Percentiles rank a stretch among this genome's conserved stretches.
phyloP scores from a whole-genome alignment of 2,888 invertebrate species.

The Hyalella azteca region DNA sequence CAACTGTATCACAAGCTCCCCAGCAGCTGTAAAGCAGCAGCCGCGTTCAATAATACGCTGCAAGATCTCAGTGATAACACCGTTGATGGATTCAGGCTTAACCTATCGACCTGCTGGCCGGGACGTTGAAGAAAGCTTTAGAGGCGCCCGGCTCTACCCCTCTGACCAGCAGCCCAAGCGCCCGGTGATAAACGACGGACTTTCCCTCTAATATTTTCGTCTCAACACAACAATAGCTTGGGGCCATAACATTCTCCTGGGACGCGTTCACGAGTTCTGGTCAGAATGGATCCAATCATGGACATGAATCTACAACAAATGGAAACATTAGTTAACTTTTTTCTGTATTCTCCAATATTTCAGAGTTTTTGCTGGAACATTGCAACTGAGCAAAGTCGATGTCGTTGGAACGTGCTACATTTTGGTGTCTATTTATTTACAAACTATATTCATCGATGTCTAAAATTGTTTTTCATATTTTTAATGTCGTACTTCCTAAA shows the following conservation, averaged over 20 bases:
- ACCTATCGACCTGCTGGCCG: constrained; percentile 29
- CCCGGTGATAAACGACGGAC: constrained; percentile 11
- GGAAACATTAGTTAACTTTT: neutral
- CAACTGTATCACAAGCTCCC: no score
- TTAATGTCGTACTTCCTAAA: no score
- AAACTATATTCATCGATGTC: no score
- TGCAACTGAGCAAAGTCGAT: no score
- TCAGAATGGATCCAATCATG: neutral
- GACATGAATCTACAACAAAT: neutral
- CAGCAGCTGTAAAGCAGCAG: no score
- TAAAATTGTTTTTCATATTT: no score
- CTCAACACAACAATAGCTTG: neutral
- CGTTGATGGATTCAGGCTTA: constrained; percentile 9
- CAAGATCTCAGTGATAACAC: constrained; percentile 5
- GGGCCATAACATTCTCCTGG: constrained; percentile 15
- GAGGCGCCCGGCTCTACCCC: neutral
- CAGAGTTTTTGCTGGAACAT: no score
- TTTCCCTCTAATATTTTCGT: constrained; percentile 10
- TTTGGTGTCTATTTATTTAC: no score
- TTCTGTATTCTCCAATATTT: no score
- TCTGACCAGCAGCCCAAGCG: neutral
- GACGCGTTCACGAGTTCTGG: neutral
- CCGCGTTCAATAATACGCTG: neutral
- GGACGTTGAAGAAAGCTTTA: constrained; percentile 9
- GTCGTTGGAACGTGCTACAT: no score